Evolutionary conservation across 2,113 vertebrate genomes (phyloP), one percentile per base, ranked within the genome.

Genomic region (Hucho hucho): DNA sequence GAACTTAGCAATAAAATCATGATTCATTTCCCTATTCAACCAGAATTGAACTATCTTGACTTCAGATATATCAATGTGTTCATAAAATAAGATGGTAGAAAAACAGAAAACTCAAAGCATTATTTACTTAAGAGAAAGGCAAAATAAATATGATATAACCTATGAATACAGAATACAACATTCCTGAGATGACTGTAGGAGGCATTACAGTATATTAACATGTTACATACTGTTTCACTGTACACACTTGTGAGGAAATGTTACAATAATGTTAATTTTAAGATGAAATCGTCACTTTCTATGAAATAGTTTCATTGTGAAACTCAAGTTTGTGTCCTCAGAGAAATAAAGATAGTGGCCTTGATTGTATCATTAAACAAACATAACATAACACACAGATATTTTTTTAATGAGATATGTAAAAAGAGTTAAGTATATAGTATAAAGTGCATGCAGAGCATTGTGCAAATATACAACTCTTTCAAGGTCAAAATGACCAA

Each of bases 1-100:
- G 43, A 75, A 58, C 37, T 6, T 65, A 4, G 6, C 22, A 65
- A 74, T 74, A 67, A 66, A 74, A 49, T 6, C 20, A 22, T 64
- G 6, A 63, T 22, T 63, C 1, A 63, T 63, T 22, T 22, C 20
- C 20, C 7, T 63, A 24, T n/a, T 24, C 18, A 22, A 56, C 53
- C 1, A 20, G 13, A 53, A 61, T 7, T 7, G 9, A 61, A 61
- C 3, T 22, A 22, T 61, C 18, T 61, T 24, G 13, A 61, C 20
- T 22, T 22, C 13, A 61, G 58, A 24, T 22, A 61, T 22, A 43
- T 43, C 37, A 43, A 43, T 61, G n/a, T 22, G n/a, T 22, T 22
- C 58, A 61, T 16, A 56, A 14, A 56, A 56, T 18, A 20, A 14
- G 20, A 56, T 20, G 16, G 4, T 20, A 20, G 16, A 56, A 56